Percentiles rank a stretch among this genome's conserved stretches.
Conservation (phyloP, 2,113 vertebrate genomes). For the Scomber colias region DNA sequence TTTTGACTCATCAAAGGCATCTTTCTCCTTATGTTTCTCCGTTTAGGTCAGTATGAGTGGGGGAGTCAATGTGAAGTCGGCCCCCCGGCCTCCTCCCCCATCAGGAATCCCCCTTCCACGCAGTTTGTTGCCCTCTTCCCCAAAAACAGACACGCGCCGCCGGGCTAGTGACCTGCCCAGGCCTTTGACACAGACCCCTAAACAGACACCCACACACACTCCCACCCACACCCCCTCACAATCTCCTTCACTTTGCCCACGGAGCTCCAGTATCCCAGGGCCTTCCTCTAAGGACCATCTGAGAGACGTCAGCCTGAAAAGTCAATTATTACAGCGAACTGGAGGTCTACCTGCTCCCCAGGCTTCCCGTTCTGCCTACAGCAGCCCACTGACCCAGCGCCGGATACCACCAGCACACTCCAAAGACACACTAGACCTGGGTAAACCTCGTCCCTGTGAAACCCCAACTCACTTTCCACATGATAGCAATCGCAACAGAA, state of each 20-base stretch:
- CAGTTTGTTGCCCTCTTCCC: slow-evolving; percentile 74
- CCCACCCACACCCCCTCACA: slow-evolving; percentile 62
- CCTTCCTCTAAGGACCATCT: slow-evolving; percentile 59
- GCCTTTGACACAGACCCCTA: slow-evolving; percentile 57
- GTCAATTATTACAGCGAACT: slow-evolving; percentile 67
- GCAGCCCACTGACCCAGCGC: slow-evolving; percentile 75
- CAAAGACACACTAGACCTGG: slow-evolving; percentile 75
- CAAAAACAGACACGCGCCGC: slow-evolving; percentile 71
- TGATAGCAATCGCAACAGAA: slow-evolving; percentile 71
- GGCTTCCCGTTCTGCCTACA: slow-evolving; percentile 76
- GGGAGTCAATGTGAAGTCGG: slow-evolving; percentile 79
- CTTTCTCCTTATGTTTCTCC: slow-evolving; percentile 33
- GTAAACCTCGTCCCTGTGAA: slow-evolving; percentile 3
- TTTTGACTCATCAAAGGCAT: slow-evolving; percentile 9
- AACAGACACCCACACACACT: slow-evolving; percentile 58
- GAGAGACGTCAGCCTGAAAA: slow-evolving; percentile 65
- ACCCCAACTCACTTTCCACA: slow-evolving; percentile 38
- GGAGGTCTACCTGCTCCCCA: slow-evolving; percentile 60
- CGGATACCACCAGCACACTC: slow-evolving; percentile 53
- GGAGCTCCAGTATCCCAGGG: slow-evolving; percentile 48
- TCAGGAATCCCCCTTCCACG: slow-evolving; percentile 81
- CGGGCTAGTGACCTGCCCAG: slow-evolving; percentile 57
- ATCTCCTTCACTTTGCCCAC: slow-evolving; percentile 61
- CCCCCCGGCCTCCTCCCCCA: slow-evolving; percentile 60
- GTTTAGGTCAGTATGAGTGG: slow-evolving; percentile 78